Evolutionary conservation across 2,888 invertebrate species (phyloP), one percentile per base, ranked within the genome.

Genomic region (Scaptomyza polygonia): DNA sequence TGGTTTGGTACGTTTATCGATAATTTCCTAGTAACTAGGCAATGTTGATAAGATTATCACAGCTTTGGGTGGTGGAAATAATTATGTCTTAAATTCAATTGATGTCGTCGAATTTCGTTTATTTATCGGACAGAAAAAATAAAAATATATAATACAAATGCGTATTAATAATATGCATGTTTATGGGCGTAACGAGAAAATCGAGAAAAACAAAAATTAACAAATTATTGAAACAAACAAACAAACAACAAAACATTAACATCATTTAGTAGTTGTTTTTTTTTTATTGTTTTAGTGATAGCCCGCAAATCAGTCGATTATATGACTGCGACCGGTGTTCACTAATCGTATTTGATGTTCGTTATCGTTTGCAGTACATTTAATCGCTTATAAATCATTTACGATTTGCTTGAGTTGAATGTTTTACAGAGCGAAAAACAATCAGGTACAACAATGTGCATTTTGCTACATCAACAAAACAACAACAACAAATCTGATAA

Each of bases 361-460:
- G 56, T 65, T 76, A 82, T 81, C 79, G 21, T 21, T 3, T 21
- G 21, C 21, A 4, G 21, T 4, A 21, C 21, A 21, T 58, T 45
- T 67, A 81, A 81, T 83, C 77, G 56, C 69, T 67, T 70, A 79
- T 77, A 77, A 86, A 86, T 79, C 86, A 85, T 83, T 83, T 65
- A 21, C 77, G 70, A 82, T 82, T 76, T 72, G 52, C 70, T 29
- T 29, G 29, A 57, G 63, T 77, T 67, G 73, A 71, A 65, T 68
- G 69, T 54, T 68, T 72, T 68, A 66, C 63, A 66, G 75, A 55
- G 36, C 43, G 9, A 1, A 44, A 12, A 43, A 36, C 30, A 11
- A 30, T 30, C 25, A 25, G 25, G 25, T 25, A 25, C 25, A 25
- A 30, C 0, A 9, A 47, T 47, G 8, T 44, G 27, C 16, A 9